These are phyloP conservation scores for Mythimna albipuncta DNA, from an alignment of 2,888 invertebrate species.

Conservation along the genomic window DNA sequence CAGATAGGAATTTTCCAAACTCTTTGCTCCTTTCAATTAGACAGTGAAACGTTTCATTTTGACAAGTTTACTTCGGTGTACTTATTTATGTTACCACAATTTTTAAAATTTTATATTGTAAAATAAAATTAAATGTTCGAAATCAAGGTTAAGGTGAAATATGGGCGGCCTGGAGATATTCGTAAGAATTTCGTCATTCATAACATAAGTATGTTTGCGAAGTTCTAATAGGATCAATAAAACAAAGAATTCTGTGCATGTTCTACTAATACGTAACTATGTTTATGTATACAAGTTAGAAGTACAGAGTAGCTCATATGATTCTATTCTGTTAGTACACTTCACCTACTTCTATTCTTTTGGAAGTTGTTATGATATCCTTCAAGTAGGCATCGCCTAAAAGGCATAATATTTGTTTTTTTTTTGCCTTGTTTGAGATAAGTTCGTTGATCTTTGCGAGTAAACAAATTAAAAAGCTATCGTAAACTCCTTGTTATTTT, in stretches of 20 bases:
- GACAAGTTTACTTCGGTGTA: slow-evolving; percentile 46
- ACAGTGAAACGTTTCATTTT: slow-evolving; percentile 32
- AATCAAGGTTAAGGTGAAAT: neutral
- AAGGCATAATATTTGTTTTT: neutral
- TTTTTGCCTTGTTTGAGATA: neutral
- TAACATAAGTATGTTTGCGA: neutral
- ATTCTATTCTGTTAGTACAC: neutral
- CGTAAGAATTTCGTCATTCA: slow-evolving; percentile 13
- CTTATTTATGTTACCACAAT: slow-evolving; percentile 5
- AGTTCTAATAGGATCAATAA: neutral
- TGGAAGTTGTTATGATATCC: no score
- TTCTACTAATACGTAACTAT: neutral
- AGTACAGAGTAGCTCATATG: neutral
- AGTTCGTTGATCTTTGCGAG: neutral
- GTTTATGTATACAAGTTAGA: neutral
- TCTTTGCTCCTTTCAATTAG: slow-evolving; percentile 20
- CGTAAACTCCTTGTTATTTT: neutral
- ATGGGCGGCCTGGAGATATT: neutral
- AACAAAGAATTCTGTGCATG: neutral
- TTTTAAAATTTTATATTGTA: slow-evolving; percentile 4
- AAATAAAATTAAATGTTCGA: slow-evolving; percentile 9
- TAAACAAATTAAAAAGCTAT: neutral
- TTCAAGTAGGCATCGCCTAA: no score
- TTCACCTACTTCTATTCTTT: neutral
- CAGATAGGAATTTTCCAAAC: neutral